These are phyloP conservation scores for Ochotona curzoniae DNA, from an alignment of 2,113 vertebrate species.

Conservation along the genomic window DNA sequence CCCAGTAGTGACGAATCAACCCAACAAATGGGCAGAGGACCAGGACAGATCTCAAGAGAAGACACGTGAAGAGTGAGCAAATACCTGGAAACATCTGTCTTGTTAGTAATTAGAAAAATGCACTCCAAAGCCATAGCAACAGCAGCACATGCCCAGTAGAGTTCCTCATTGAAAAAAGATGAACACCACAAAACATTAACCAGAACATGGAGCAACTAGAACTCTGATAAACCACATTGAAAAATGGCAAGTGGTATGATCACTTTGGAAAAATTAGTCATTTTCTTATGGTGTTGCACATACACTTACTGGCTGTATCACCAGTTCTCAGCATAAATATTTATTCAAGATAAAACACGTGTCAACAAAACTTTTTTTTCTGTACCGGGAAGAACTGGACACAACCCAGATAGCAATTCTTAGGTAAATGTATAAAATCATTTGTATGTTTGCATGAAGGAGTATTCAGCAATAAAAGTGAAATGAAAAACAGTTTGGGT, in stretches of 20 bases:
- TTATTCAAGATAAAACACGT: conserved; percentile 44
- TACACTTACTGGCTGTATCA: not conserved
- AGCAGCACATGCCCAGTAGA: not conserved
- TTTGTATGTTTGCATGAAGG: not conserved
- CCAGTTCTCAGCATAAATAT: not conserved
- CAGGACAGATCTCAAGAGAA: conserved; percentile 6
- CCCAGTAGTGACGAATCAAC: not conserved
- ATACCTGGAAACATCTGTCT: conserved; percentile 6
- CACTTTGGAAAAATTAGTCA: conserved; percentile 10
- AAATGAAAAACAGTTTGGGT: conserved; percentile 11
- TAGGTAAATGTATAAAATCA: not conserved
- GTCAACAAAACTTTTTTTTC: conserved; percentile 48
- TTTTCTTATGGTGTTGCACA: not conserved
- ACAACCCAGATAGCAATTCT: not conserved
- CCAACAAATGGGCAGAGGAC: not conserved
- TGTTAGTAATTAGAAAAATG: conserved; percentile 36
- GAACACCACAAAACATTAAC: not conserved
- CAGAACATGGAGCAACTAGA: not conserved
- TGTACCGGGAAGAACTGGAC: conserved; percentile 8
- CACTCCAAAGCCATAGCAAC: not conserved
- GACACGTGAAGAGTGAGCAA: not conserved
- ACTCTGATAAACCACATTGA: not conserved
- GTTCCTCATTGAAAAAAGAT: not conserved
- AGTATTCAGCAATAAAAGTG: conserved; percentile 26
- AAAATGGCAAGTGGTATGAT: not conserved